Evolutionary conservation across 2,797 vertebrate species (phyloP).

Genomic region (Characodon lateralis): DNA sequence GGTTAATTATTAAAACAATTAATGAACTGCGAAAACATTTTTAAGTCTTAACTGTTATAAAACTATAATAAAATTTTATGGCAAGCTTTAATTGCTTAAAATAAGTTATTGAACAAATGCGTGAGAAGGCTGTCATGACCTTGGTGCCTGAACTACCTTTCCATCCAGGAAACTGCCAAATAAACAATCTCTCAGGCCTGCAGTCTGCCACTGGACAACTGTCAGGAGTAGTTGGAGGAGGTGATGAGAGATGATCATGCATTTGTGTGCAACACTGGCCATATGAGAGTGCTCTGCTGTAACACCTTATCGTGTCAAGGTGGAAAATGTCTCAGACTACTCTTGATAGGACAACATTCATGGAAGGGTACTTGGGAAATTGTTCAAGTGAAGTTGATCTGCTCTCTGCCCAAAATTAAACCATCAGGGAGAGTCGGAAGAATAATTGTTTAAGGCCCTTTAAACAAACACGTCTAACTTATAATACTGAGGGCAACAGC

Average conservation of each 20-base stretch:
- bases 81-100: neutral
- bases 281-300: slow-evolving; percentile 28
- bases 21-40: neutral
- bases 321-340: slow-evolving; percentile 66
- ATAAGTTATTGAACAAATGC: slow-evolving; percentile 7
- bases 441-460: neutral
- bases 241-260: slow-evolving; percentile 48
- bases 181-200: slow-evolving; percentile 50
- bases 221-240: slow-evolving; percentile 50
- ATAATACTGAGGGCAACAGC: too few species aligned
- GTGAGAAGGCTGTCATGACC: slow-evolving; percentile 45
- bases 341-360: slow-evolving; percentile 36
- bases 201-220: slow-evolving; percentile 54
- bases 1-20: neutral
- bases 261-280: slow-evolving; percentile 15
- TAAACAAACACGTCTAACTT: too few species aligned
- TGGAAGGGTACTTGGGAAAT: slow-evolving; percentile 35
- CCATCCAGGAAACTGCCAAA: slow-evolving; percentile 39
- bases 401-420: slow-evolving; percentile 30
- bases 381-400: slow-evolving; percentile 19
- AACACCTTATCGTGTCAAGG: slow-evolving; percentile 54
- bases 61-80: neutral
- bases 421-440: neutral
- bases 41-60: neutral
- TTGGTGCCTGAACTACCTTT: slow-evolving; percentile 39